These are phyloP conservation scores for Pao palembangensis DNA, from an alignment of 2,113 vertebrate species.

Conservation along the genomic window DNA sequence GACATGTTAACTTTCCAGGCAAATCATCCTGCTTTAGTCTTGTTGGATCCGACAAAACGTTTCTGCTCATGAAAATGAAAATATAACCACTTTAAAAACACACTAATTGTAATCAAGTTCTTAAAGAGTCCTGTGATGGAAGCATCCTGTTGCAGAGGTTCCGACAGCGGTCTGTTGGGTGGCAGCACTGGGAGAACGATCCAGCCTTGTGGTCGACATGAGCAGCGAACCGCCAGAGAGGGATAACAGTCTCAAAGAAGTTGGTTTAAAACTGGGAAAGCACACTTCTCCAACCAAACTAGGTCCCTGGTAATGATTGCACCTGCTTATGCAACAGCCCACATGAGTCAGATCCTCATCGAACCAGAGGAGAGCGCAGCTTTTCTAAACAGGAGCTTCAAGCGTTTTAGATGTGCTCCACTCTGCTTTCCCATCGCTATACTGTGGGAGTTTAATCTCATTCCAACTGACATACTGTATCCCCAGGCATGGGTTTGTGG, in stretches of 20 bases:
- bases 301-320: constrained; percentile 56
- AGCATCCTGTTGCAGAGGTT: no score
- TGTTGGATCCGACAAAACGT: neutral
- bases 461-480: constrained; percentile 65
- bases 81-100: neutral
- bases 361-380: constrained; percentile 54
- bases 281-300: constrained; percentile 34
- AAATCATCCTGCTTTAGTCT: neutral
- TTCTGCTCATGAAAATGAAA: no score
- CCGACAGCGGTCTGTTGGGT: no score
- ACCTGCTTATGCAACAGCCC: constrained; percentile 64
- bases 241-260: constrained; percentile 7
- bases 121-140: no score
- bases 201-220: constrained; percentile 3
- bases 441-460: constrained; percentile 77
- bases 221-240: neutral
- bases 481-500: constrained; percentile 55
- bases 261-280: constrained; percentile 20
- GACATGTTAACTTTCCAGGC: no score
- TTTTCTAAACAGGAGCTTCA: constrained; percentile 61
- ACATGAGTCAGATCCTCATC: constrained; percentile 68
- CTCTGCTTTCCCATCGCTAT: constrained; percentile 59
- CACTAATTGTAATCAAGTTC: no score
- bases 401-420: constrained; percentile 69
- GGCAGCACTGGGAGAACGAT: neutral